phyloP scores from a whole-genome alignment of 2,113 vertebrate genomes.

The Eurystomus gularis region DNA sequence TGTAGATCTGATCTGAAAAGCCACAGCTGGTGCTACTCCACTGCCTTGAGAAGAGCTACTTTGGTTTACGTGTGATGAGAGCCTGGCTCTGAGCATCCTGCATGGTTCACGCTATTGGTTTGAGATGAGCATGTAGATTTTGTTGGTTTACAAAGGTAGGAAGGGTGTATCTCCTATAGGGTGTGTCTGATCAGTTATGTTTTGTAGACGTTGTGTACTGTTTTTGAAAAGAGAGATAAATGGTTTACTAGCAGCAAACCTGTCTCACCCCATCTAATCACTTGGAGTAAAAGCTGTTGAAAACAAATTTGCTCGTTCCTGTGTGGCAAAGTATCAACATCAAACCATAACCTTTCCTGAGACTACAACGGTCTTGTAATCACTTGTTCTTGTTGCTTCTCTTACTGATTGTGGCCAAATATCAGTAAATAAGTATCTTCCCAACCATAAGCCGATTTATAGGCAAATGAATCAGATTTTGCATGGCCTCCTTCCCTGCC shows the following conservation, averaged over 20 bases:
- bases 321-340: not conserved
- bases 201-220: not conserved
- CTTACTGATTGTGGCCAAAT: not conserved
- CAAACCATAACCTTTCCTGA: not conserved
- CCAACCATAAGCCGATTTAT: not conserved
- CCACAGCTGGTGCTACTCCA: not conserved
- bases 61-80: conserved; percentile 12
- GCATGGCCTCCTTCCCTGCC: not conserved
- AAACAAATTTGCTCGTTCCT: conserved; percentile 26
- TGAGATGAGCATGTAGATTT: conserved; percentile 34
- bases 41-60: not conserved
- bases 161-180: conserved; percentile 27
- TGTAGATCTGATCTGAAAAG: not conserved
- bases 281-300: conserved; percentile 5
- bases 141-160: not conserved
- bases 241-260: conserved; percentile 13
- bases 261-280: conserved; percentile 13
- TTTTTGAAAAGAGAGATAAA: conserved; percentile 18
- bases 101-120: not conserved
- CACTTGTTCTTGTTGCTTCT: not conserved
- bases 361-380: not conserved
- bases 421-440: not conserved
- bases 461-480: conserved; percentile 1
- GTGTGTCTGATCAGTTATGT: conserved; percentile 26
- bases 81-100: not conserved